Evolutionary conservation across 2,113 vertebrate species (phyloP).

Genomic region (Nipponia nippon): DNA sequence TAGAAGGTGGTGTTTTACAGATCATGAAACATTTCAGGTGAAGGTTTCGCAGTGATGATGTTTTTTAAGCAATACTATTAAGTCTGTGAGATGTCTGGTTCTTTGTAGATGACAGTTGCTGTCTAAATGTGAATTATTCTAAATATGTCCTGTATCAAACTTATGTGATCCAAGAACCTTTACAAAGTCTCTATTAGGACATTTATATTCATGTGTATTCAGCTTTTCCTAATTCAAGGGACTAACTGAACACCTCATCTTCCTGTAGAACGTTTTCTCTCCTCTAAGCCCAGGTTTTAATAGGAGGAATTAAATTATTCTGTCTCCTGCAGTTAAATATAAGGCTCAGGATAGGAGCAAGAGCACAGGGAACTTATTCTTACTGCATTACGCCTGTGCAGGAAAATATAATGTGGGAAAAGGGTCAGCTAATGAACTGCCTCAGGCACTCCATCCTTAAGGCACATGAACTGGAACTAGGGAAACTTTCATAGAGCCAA

Average conservation of each 20-base stretch:
- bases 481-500: background rate
- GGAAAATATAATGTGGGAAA: background rate
- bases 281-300: background rate
- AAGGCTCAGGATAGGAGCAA: background rate
- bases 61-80: background rate
- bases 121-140: background rate
- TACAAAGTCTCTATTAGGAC: background rate
- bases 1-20: background rate
- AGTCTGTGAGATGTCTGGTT: background rate
- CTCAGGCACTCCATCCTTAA: background rate
- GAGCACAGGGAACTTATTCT: background rate
- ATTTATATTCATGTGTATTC: background rate
- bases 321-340: background rate
- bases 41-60: background rate
- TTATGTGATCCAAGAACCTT: background rate
- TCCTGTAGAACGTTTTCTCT: background rate
- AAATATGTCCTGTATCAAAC: background rate
- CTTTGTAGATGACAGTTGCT: background rate
- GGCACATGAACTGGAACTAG: background rate
- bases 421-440: background rate
- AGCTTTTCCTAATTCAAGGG: background rate
- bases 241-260: background rate
- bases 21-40: background rate
- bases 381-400: background rate
- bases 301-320: background rate